These are phyloP conservation scores for Pocillopora verrucosa DNA, from an alignment of 64 coral and sea anemone genomes.

Conservation along the genomic window DNA sequence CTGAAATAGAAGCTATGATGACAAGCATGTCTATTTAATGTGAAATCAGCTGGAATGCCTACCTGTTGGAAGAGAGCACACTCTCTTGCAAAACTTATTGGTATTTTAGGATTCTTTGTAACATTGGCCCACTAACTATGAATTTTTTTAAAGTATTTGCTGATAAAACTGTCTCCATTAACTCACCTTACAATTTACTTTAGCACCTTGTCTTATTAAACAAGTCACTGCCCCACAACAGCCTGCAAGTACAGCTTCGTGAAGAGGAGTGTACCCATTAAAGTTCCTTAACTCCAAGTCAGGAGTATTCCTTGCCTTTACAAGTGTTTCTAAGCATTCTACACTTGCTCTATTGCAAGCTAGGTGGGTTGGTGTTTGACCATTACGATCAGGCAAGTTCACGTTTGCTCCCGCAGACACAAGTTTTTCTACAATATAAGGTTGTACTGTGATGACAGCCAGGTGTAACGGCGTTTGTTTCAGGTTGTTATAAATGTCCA, in stretches of 20 bases:
- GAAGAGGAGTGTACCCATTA: constrained; percentile 80
- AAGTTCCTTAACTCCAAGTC: constrained; percentile 72
- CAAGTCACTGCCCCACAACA: constrained; percentile 48
- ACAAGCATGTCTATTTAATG: no score
- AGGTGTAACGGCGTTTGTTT: constrained; percentile 93
- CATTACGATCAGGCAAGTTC: constrained; percentile 93
- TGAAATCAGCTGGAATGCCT: background rate
- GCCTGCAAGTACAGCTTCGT: constrained; percentile 70
- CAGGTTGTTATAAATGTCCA: constrained; percentile 92
- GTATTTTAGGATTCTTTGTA: background rate
- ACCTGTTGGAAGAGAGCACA: no score
- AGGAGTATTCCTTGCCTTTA: constrained; percentile 2
- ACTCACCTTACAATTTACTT: constrained; percentile 85
- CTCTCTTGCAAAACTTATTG: no score
- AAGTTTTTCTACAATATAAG: constrained; percentile 61
- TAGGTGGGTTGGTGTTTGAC: constrained; percentile 81
- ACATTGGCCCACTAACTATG: no score
- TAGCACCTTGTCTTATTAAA: constrained; percentile 78
- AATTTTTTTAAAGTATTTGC: background rate
- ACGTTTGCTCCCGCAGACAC: constrained; percentile 66
- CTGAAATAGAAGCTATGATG: no score
- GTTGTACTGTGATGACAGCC: constrained; percentile 90
- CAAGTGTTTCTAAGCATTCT: constrained; percentile 66
- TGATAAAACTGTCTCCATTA: no score
- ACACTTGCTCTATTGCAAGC: constrained; percentile 66